Evolutionary conservation across 2,113 vertebrate genomes (phyloP).

Genomic region (Prinia subflava): DNA sequence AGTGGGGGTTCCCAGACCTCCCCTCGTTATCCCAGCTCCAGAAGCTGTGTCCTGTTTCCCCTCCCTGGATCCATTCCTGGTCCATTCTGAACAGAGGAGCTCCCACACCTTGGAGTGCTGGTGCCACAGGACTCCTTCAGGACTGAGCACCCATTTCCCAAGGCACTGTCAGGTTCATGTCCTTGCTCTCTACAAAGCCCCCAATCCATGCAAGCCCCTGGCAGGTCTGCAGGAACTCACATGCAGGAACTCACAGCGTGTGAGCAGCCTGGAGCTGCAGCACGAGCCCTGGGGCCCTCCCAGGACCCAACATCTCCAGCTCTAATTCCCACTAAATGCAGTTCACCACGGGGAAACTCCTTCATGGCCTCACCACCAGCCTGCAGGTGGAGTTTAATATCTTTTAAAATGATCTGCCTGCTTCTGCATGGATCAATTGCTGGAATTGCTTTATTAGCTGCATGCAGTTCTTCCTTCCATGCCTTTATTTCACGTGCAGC

Average conservation of each 20-base stretch:
- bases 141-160: neutral
- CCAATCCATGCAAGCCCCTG: neutral
- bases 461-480: slow-evolving; percentile 71
- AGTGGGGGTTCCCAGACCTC: neutral
- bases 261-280: neutral
- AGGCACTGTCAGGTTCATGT: accelerated
- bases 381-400: neutral
- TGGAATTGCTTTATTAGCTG: slow-evolving; percentile 35
- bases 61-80: neutral
- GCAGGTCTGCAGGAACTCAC: neutral
- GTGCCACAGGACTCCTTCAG: neutral
- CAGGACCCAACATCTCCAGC: neutral
- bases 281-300: neutral
- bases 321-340: neutral
- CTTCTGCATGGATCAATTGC: neutral
- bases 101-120: neutral
- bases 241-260: no score
- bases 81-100: neutral
- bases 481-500: slow-evolving; percentile 79
- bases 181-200: neutral
- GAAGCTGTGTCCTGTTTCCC: neutral
- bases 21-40: neutral
- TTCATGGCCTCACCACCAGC: neutral
- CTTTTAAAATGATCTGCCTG: neutral
- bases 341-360: neutral